phyloP scores from a whole-genome alignment of 2,888 invertebrate species.

The Tetrapedia diversipes region DNA sequence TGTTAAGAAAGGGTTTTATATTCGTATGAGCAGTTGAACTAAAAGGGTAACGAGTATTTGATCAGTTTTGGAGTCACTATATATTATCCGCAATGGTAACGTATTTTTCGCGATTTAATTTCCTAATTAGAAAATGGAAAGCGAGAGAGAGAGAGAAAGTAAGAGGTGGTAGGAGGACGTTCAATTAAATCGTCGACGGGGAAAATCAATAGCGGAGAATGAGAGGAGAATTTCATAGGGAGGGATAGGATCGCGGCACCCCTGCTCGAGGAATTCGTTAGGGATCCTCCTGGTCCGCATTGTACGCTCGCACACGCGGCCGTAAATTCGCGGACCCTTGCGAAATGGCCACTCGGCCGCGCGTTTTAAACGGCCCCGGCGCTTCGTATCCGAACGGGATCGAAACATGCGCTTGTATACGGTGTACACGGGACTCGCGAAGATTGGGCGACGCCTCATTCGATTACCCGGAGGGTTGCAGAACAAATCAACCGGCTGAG shows the following conservation, averaged over 20 bases:
- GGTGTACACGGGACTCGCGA: conserved; percentile 27
- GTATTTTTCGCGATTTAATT: conserved; percentile 45
- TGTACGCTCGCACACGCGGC: conserved; percentile 30
- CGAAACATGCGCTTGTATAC: conserved; percentile 23
- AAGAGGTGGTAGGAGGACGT: background rate
- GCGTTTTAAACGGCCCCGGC: conserved; percentile 50
- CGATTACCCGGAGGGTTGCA: conserved; percentile 72
- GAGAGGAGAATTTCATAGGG: conserved; percentile 59
- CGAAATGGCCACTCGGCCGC: conserved; percentile 63
- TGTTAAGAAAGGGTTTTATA: too few species aligned
- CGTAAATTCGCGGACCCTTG: conserved; percentile 47
- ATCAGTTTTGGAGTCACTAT: too few species aligned
- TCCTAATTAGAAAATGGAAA: conserved; percentile 43
- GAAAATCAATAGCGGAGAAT: conserved; percentile 56
- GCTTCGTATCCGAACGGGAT: background rate
- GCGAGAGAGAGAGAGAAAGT: too few species aligned
- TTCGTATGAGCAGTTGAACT: too few species aligned
- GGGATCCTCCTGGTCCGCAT: conserved; percentile 43
- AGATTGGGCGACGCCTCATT: conserved; percentile 73
- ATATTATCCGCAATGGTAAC: background rate
- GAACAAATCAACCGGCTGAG: conserved; percentile 74
- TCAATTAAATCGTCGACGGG: conserved; percentile 48
- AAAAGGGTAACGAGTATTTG: too few species aligned
- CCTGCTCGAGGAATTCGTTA: conserved; percentile 60
- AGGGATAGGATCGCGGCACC: conserved; percentile 37